Percentiles rank a stretch among this genome's conserved stretches.
Evolutionary conservation across 1,140 invertebrate species (phyloP).

Genomic region (Potamilus streckersoni): DNA sequence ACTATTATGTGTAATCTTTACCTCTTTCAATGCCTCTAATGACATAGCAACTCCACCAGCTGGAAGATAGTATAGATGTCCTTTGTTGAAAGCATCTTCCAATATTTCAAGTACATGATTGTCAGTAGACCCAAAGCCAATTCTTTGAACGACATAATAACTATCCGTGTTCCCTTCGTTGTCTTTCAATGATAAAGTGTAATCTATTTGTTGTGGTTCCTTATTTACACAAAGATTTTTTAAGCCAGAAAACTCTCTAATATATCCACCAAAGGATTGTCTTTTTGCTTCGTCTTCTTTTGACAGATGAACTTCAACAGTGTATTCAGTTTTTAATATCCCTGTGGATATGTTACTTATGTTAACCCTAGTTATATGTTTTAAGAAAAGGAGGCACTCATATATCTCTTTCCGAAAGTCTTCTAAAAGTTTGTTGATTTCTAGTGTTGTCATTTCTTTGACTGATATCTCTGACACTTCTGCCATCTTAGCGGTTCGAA

Average conservation of each 20-base stretch:
- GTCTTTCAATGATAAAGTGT: conserved; percentile 29
- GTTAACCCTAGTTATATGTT: conserved; percentile 35
- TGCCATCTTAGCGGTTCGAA: conserved; percentile 38
- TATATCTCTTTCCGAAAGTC: conserved; percentile 43
- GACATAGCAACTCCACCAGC: conserved; percentile 46
- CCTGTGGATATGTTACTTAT: conserved; percentile 24
- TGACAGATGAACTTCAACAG: conserved; percentile 19
- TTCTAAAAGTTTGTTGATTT: conserved; percentile 30
- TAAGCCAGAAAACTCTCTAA: conserved; percentile 13
- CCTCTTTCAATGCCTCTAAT: neutral
- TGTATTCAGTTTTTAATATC: conserved; percentile 16
- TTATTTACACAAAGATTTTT: conserved; percentile 4
- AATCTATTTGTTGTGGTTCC: conserved; percentile 15
- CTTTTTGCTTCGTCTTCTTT: conserved; percentile 16
- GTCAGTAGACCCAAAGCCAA: conserved; percentile 34
- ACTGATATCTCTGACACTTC: conserved; percentile 30
- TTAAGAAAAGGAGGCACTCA: conserved; percentile 44
- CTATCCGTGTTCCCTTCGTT: conserved; percentile 1
- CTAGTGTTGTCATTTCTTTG: conserved; percentile 19
- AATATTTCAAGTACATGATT: conserved; percentile 12
- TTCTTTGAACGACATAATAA: conserved; percentile 38
- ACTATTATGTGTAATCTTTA: neutral
- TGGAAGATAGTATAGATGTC: conserved; percentile 38
- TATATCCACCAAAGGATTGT: conserved; percentile 19
- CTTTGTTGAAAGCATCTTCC: conserved; percentile 18